Conservation (phyloP, 1,140 invertebrate species). For the Zaprionus ornatus region DNA sequence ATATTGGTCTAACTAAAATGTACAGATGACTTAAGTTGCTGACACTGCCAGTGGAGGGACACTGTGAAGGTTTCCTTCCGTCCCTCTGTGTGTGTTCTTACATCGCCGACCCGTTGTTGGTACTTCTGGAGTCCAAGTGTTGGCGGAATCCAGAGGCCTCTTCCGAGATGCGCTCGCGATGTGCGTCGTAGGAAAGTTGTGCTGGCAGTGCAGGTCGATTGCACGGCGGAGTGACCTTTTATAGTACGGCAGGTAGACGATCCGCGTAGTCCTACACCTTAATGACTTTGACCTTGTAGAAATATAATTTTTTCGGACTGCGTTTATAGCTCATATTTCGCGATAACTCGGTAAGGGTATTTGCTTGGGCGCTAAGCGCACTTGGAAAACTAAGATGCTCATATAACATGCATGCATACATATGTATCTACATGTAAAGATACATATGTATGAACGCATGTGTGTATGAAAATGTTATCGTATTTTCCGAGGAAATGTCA, state of each 20-base stretch:
- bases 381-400: not conserved
- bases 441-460: not conserved
- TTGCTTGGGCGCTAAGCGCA: slow-evolving; percentile 11
- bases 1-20: not conserved
- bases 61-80: not conserved
- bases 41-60: slow-evolving; percentile 39
- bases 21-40: slow-evolving; percentile 26
- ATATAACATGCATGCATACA: not conserved
- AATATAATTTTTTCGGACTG: slow-evolving; percentile 23
- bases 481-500: not conserved
- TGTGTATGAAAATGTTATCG: not conserved
- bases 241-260: slow-evolving; percentile 57
- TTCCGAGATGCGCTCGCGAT: slow-evolving; percentile 19
- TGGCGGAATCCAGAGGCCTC: slow-evolving; percentile 1
- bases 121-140: not conserved
- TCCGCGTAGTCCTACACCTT: slow-evolving; percentile 17
- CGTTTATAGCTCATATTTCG: slow-evolving; percentile 44
- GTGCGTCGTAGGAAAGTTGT: slow-evolving; percentile 47
- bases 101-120: not conserved
- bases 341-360: slow-evolving; percentile 14
- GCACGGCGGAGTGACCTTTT: slow-evolving; percentile 31
- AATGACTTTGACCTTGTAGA: slow-evolving; percentile 71
- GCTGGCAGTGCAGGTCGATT: slow-evolving; percentile 66
- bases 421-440: not conserved
- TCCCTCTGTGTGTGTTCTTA: not conserved